Base-by-base conservation (phyloP, 2,113 vertebrate genomes). In the Pedetes capensis region DNA sequence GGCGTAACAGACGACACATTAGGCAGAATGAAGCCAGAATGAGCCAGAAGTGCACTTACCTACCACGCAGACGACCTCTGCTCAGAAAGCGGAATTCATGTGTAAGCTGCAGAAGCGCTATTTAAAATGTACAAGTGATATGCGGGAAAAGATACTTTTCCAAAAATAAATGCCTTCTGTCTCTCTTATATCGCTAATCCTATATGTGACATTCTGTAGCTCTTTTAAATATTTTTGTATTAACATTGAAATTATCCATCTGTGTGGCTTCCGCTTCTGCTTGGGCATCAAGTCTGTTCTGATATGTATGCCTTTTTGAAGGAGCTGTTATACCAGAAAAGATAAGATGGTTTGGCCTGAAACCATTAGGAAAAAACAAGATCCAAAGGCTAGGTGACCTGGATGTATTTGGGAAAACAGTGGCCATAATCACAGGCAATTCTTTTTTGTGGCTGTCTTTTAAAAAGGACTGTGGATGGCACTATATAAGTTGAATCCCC, bases 161-260 rank as follows among this genome's bases (percentile, higher is more conserved):
- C 64, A 81, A 90, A 94, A 87, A 71, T 85, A 87, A 89, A 87
- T 87, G 78, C 81, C 20, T 87, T 81, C 87, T 61, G 34, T 95
- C n/a, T 94, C 87, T 76, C 78, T 79, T 91, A 80, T 95, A 64
- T 96, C 94, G 85, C 69, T 95, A 87, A 95, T 95, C 69, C 68
- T 82, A 64, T 94, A 22, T 83, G 6, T 66, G 79, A 72, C 95
- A 96, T 91, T 93, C 95, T 68, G 63, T 93, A 91, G 42, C 78
- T 95, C 92, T 96, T 97, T 95, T 57, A 64, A 96, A 93, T 93
- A 66, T 51, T 96, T 97, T 91, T 94, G 89, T 96, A 91, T 97
- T 97, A 96, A 94, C 57, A 59, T 69, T 94, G 95, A 94, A 95
- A 94, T 95, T 68, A 78, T 89, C 94, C 96, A 89, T 87, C 53